Evolutionary conservation across 2,113 vertebrate species (phyloP), one percentile per base, ranked within the genome.

Genomic region (Zonotrichia leucophrys): DNA sequence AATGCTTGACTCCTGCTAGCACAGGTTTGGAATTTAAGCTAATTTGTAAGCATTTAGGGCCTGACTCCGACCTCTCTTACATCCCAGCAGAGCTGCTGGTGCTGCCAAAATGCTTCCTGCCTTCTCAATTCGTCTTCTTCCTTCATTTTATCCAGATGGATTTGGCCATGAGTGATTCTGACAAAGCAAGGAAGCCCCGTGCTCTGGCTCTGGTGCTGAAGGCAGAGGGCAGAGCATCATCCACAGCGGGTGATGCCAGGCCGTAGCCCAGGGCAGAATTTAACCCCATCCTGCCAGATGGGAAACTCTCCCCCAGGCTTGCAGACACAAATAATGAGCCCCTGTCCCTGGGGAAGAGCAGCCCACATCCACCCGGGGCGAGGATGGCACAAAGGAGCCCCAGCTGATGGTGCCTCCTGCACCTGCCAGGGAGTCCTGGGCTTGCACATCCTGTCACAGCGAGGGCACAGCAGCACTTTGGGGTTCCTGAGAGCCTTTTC

Each of bases 1-100:
- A 47, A 56, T 0, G 42, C 84, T 90, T 58, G 83, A 37, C 64
- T 76, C 14, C 81, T 74, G 37, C 69, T 78, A 89, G 53, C 21
- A 6, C 59, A 89, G 39, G 87, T 89, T 93, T 84, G 91, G 69
- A 82, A 86, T 89, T 76, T 44, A 74, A 70, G 82, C 69, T 94
- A 64, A 96, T 96, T 95, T 96, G 76, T 84, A 92, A 96, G 69
- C 81, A 58, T 69, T 94, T 90, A 89, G 53, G 30, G 53, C 46
- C 84, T 72, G 68, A 95, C 62, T 92, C 87, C 63, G 39, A 81
- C 39, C 59, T 52, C 41, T 58, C 46, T 79, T 69, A 47, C 47
- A 49, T 35, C 67, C 39, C 80, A 63, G 31, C 46, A 68, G 59
- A 35, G 49, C 44, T 39, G 7, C 44, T 63, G 52, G 37, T 25